Percentiles rank a stretch among this genome's conserved stretches.
phyloP scores from a whole-genome alignment of 2,113 vertebrate species.

The Nicator chloris region DNA sequence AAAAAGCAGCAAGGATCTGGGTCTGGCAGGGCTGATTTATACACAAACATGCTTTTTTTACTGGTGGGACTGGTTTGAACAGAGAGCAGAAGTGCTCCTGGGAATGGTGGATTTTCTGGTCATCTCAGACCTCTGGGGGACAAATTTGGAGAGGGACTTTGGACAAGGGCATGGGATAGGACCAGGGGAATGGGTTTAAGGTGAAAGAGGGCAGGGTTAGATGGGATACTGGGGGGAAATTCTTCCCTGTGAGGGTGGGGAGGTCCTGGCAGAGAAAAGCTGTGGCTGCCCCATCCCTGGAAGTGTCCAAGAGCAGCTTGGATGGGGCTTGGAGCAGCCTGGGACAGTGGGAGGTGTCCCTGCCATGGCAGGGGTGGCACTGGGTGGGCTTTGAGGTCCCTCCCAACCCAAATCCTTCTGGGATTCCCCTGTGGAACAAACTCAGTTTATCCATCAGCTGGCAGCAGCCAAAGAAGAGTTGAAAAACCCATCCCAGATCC shows the following conservation, averaged over 20 bases:
- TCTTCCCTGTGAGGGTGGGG: not conserved
- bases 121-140: not conserved
- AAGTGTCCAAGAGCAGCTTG: not conserved
- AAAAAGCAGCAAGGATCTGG: not conserved
- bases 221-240: not conserved
- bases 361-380: not conserved
- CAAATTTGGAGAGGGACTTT: not conserved
- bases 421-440: not conserved
- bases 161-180: too few species aligned
- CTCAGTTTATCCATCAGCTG: not conserved
- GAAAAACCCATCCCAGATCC: not conserved
- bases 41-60: not conserved
- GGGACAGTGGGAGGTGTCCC: not conserved
- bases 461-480: not conserved
- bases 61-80: not conserved
- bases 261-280: not conserved
- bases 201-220: not conserved
- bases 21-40: not conserved
- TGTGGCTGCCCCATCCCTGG: not conserved
- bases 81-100: not conserved
- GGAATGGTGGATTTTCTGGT: not conserved
- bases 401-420: not conserved
- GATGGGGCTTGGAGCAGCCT: not conserved
- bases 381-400: rapidly evolving
- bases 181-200: not conserved